Conservation (phyloP, 2,888 invertebrate species). For the Caenorhabditis zanzibari region DNA sequence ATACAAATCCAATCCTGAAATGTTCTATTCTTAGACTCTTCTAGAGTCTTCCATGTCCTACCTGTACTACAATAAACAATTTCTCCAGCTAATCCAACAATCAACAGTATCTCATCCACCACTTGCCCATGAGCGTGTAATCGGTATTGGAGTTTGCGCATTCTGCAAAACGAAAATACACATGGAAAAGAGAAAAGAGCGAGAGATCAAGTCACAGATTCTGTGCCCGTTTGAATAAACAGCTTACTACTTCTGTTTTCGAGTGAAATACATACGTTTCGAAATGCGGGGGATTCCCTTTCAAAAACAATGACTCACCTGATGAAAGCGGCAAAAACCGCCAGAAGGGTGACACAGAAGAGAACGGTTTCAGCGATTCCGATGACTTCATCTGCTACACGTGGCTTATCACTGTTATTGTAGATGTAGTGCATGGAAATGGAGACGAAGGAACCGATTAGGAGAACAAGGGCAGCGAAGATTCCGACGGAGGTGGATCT, state of each 20-base stretch:
- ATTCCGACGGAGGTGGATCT: conserved; percentile 80
- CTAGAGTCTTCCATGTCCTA: not conserved
- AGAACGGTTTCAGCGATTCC: conserved; percentile 77
- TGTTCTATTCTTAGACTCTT: not conserved
- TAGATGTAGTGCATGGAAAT: conserved; percentile 80
- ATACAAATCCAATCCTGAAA: conserved; percentile 65
- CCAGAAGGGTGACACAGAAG: conserved; percentile 75
- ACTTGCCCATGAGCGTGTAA: conserved; percentile 67
- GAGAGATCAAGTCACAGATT: conserved; percentile 50
- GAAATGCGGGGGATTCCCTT: conserved; percentile 6
- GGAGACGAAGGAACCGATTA: conserved; percentile 79
- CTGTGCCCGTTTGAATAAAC: conserved; percentile 46
- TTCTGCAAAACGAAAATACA: conserved; percentile 48
- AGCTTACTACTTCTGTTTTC: not conserved
- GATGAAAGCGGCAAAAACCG: conserved; percentile 75
- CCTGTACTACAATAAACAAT: conserved; percentile 66
- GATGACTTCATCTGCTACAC: conserved; percentile 77
- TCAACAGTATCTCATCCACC: conserved; percentile 61
- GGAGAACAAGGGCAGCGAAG: conserved; percentile 79
- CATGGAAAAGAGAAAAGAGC: not conserved
- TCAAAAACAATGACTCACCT: conserved; percentile 45
- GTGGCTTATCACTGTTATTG: conserved; percentile 66
- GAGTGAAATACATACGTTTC: conserved; percentile 3
- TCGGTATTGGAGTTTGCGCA: conserved; percentile 64
- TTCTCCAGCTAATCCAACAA: conserved; percentile 62